Conservation (phyloP, 2,113 vertebrate genomes). For the Catagonus wagneri region DNA sequence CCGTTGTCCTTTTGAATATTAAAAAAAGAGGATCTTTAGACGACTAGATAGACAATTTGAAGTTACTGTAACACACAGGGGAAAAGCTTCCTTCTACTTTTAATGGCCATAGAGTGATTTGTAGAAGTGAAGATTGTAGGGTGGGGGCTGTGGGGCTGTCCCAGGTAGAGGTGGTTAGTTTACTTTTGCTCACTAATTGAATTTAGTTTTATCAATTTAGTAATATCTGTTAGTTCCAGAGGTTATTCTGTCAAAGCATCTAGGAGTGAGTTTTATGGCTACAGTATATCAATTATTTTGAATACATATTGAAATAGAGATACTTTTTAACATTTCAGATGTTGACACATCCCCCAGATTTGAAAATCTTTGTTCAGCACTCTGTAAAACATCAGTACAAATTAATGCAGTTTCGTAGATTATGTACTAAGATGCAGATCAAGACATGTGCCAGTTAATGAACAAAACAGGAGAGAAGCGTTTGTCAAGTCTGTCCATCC, state of each 20-base stretch:
- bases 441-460: conserved; percentile 26
- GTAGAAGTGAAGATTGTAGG: neutral
- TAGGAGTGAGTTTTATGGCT: neutral
- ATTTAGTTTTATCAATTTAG: neutral
- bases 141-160: neutral
- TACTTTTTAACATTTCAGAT: conserved; percentile 13
- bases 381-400: conserved; percentile 50
- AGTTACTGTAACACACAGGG: neutral
- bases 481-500: conserved; percentile 28
- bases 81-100: neutral
- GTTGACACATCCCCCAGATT: conserved; percentile 25
- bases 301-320: neutral
- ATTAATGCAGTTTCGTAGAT: neutral
- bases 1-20: neutral
- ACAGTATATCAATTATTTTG: neutral
- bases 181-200: neutral
- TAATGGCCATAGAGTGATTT: neutral
- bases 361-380: conserved; percentile 39
- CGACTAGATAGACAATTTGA: neutral
- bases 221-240: neutral
- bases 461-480: conserved; percentile 24
- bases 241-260: neutral
- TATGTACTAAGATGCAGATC: neutral
- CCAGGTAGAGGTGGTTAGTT: neutral
- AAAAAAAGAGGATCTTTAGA: neutral